phyloP scores from a whole-genome alignment of 2,888 invertebrate species.

The Melanostoma mellinum region DNA sequence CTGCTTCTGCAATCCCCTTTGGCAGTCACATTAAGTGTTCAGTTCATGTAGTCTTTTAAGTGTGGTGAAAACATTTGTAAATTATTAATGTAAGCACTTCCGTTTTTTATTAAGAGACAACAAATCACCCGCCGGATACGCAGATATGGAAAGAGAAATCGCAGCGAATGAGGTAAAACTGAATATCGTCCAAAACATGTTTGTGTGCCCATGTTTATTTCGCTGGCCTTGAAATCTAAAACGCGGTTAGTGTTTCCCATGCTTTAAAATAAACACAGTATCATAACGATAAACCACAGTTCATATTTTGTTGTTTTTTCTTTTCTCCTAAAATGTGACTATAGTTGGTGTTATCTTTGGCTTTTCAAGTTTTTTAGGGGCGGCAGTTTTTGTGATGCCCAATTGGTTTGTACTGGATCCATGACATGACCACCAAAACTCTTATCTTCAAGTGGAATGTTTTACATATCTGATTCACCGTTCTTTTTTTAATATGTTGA shows the following conservation, averaged over 20 bases:
- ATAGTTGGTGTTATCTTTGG: background rate
- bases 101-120: slow-evolving; percentile 51
- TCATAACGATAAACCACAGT: too few species aligned
- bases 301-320: too few species aligned
- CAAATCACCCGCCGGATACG: slow-evolving; percentile 56
- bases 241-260: too few species aligned
- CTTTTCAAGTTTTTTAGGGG: background rate
- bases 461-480: background rate
- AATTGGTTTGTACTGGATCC: background rate
- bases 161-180: slow-evolving; percentile 5
- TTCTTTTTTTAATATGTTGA: too few species aligned
- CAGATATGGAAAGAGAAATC: slow-evolving; percentile 3
- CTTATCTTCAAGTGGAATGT: slow-evolving; percentile 8
- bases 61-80: slow-evolving; percentile 69
- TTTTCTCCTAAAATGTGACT: background rate
- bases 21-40: slow-evolving; percentile 4
- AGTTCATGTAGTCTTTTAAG: slow-evolving; percentile 32
- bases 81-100: slow-evolving; percentile 68
- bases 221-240: slow-evolving; percentile 21
- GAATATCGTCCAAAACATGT: slow-evolving; percentile 25
- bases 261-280: too few species aligned
- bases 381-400: background rate
- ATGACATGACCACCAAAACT: background rate
- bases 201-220: background rate
- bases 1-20: slow-evolving; percentile 23